A percentile compares a stretch with the other conserved stretches of the same genome.
These are phyloP conservation scores for Pediacus dermestoides DNA, from an alignment of 2,888 invertebrate genomes.

Conservation along the genomic window DNA sequence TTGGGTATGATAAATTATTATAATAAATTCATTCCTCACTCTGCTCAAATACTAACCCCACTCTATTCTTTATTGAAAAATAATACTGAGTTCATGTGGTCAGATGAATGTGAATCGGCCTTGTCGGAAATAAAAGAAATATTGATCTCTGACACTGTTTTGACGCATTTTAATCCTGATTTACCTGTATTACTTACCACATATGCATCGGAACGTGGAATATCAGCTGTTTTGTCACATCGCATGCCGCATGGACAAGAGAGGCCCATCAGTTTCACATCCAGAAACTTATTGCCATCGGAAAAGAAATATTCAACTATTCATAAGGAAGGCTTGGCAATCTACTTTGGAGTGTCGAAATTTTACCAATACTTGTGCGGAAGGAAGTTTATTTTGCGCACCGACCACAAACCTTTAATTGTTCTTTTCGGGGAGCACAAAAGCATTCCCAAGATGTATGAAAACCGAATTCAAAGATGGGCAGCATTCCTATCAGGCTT, in stretches of 20 bases:
- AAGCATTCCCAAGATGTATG: conserved; percentile 34
- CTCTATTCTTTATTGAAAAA: conserved; percentile 19
- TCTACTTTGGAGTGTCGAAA: conserved; percentile 8
- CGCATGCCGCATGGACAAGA: conserved; percentile 3
- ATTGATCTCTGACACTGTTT: conserved; percentile 10
- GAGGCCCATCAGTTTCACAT: conserved; percentile 1
- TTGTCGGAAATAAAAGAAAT: neutral
- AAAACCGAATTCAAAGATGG: no score
- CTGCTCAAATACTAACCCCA: conserved; percentile 12
- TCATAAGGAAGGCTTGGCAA: conserved; percentile 4
- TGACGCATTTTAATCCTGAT: conserved; percentile 6
- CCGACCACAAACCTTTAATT: conserved; percentile 14
- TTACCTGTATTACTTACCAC: neutral
- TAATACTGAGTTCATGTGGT: conserved; percentile 31
- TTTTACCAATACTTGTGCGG: conserved; percentile 36
- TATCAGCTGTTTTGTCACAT: conserved; percentile 14
- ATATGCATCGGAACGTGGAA: conserved; percentile 6
- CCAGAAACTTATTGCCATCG: neutral
- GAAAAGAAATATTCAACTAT: conserved; percentile 5
- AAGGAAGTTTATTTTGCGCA: conserved; percentile 18
- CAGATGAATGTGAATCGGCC: conserved; percentile 29
- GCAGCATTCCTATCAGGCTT: no score
- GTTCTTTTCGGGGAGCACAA: conserved; percentile 23
- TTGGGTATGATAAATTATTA: conserved; percentile 11
- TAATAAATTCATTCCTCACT: conserved; percentile 16